Percentiles rank a stretch among this genome's conserved stretches.
Evolutionary conservation across 2,797 vertebrate species (phyloP).

Genomic region (Sebastes wilsoni): DNA sequence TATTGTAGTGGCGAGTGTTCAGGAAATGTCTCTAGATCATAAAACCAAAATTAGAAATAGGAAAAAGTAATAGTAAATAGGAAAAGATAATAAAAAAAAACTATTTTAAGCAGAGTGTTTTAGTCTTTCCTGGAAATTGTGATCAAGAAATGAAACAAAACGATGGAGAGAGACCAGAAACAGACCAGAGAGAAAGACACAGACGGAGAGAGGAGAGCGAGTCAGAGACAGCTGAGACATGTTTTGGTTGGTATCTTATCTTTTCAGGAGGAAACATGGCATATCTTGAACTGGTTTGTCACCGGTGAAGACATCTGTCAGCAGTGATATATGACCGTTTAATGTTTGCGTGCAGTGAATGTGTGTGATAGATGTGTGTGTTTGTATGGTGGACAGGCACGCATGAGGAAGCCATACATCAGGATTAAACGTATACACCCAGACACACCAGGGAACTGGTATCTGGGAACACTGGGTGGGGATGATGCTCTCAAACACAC

Average conservation of each 20-base stretch:
- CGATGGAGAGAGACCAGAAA: neutral
- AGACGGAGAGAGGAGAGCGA: neutral
- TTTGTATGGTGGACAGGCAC: slow-evolving; percentile 23
- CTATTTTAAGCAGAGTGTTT: slow-evolving; percentile 35
- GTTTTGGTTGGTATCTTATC: slow-evolving; percentile 34
- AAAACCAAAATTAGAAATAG: neutral
- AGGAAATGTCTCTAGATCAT: neutral
- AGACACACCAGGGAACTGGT: slow-evolving; percentile 3
- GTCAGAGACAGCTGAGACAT: neutral
- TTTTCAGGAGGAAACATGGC: slow-evolving; percentile 17
- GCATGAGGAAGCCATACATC: slow-evolving; percentile 51
- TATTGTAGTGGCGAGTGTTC: neutral
- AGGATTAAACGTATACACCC: slow-evolving; percentile 22
- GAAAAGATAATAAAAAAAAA: neutral
- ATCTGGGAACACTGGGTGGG: slow-evolving; percentile 24
- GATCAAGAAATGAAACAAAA: neutral
- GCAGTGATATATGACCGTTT: slow-evolving; percentile 9
- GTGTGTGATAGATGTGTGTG: slow-evolving; percentile 34
- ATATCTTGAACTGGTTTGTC: neutral
- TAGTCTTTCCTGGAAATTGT: slow-evolving; percentile 41
- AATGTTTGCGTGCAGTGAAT: neutral
- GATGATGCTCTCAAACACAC: neutral
- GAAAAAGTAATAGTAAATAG: neutral
- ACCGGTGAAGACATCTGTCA: slow-evolving; percentile 12
- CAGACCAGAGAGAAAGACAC: neutral